Evolutionary conservation across 1,140 invertebrate species (phyloP), one percentile per base, ranked within the genome.

Genomic region (Drosophila virilis): DNA sequence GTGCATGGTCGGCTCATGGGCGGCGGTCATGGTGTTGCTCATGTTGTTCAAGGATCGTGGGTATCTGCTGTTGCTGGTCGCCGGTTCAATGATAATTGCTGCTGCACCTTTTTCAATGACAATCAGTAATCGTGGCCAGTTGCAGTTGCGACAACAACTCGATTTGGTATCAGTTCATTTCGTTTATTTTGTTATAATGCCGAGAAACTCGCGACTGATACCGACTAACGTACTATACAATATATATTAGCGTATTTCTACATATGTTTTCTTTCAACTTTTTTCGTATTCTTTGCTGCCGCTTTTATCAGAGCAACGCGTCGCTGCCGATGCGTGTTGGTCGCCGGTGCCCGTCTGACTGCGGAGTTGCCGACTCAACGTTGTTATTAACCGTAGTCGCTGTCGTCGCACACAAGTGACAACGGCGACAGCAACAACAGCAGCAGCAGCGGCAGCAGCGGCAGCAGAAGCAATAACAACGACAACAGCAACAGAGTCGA

Each of bases 1-100:
- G 55, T 86, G 76, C n/a, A 92, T 91, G 13, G 80, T 80, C 17
- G 90, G 86, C 50, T 92, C 91, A 73, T 92, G 90, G 38, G 86
- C 74, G 52, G 90, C 80, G 17, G 90, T 72, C 89, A 91, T 90
- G 37, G 84, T 77, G 71, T 80, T 86, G 60, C 78, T 91, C 74
- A 74, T 78, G 33, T 5, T 55, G 37, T 12, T 40, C n/a, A 38
- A 10, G 12, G n/a, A 43, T 43, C 37, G n/a, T 17, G 12, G 8
- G 13, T 32, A 46, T 72, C 15, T 51, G 46, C 8, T 22, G 2
- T 22, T 22, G 22, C 22, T 22, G 22, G 22, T 22, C 22, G 22
- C 22, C 22, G 22, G 22, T 15, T 13, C 43, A 9, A 8, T 13
- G n/a, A 42, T 42, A 6, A 28, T 13, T 17, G 10, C n/a, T n/a